Percentiles rank a stretch among this genome's conserved stretches.
Evolutionary conservation across 2,888 invertebrate species (phyloP).

Genomic region (Philonicus albiceps): DNA sequence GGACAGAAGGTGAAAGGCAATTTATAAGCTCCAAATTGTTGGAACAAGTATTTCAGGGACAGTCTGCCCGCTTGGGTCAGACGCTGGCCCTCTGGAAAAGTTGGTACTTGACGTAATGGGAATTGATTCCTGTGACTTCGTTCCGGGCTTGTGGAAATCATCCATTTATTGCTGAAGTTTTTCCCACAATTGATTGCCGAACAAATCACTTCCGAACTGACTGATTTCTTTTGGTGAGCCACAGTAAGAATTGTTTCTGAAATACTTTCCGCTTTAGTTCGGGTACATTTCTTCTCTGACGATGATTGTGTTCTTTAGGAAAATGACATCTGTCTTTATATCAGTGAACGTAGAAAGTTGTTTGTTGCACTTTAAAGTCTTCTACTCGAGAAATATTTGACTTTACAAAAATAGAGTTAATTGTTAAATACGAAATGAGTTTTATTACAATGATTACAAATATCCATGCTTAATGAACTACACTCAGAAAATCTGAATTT

Average conservation of each 20-base stretch:
- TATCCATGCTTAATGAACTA: too few relatives aligned
- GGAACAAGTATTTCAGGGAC: constrained; percentile 12
- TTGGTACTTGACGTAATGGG: background rate
- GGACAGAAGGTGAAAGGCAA: constrained; percentile 36
- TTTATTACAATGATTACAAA: too few relatives aligned
- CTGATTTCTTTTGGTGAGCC: background rate
- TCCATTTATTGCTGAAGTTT: constrained; percentile 19
- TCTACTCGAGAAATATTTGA: too few relatives aligned
- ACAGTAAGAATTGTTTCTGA: background rate
- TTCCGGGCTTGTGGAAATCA: background rate
- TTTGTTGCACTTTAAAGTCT: too few relatives aligned
- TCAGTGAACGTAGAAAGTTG: too few relatives aligned
- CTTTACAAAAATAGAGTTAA: too few relatives aligned
- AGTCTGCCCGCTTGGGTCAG: background rate
- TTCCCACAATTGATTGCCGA: constrained; percentile 3
- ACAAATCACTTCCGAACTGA: background rate
- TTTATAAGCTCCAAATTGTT: constrained; percentile 32
- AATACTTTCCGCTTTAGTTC: background rate
- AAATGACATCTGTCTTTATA: too few relatives aligned
- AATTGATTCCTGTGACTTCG: background rate
- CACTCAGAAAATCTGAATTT: too few relatives aligned
- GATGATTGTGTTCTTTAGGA: too few relatives aligned
- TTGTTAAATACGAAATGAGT: too few relatives aligned
- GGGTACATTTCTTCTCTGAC: background rate
- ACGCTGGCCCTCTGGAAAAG: background rate